A percentile compares a stretch with the other conserved stretches of the same genome.
These are phyloP conservation scores for Phortica okadai DNA, from an alignment of 2,888 invertebrate species.

Conservation along the genomic window DNA sequence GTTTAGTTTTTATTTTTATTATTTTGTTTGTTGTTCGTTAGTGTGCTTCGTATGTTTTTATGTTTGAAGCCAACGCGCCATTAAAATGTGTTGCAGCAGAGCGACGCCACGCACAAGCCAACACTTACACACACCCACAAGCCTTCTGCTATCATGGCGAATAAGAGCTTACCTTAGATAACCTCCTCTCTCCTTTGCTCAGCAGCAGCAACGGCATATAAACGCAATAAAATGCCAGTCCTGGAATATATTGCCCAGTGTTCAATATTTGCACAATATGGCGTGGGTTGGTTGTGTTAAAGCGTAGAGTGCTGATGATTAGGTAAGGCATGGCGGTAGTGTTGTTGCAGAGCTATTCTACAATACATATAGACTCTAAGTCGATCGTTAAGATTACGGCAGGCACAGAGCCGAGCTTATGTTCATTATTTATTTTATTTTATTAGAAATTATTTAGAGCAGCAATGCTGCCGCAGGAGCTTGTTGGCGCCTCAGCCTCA, in stretches of 20 bases:
- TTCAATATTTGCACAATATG: constrained; percentile 64
- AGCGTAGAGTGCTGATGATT: neutral
- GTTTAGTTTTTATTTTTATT: neutral
- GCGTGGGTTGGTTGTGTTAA: constrained; percentile 34
- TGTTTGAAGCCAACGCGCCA: constrained; percentile 46
- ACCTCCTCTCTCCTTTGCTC: neutral
- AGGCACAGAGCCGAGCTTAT: constrained; percentile 36
- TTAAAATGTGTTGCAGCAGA: constrained; percentile 24
- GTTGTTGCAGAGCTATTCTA: no score
- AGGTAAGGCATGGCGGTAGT: no score
- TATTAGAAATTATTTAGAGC: constrained; percentile 70
- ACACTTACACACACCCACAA: constrained; percentile 2
- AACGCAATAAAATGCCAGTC: constrained; percentile 27
- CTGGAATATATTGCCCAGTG: constrained; percentile 65
- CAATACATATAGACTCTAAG: no score
- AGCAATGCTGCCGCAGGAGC: constrained; percentile 37
- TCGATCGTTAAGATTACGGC: neutral
- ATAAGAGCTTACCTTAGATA: no score
- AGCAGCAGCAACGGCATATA: neutral
- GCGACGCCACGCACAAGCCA: neutral
- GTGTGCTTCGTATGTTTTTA: constrained; percentile 63
- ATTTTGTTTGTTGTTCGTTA: neutral
- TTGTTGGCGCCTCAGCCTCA: neutral
- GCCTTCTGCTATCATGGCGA: neutral
- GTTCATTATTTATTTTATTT: constrained; percentile 70